Conservation (phyloP, 2,797 vertebrate genomes). For the Pipistrellus kuhlii region DNA sequence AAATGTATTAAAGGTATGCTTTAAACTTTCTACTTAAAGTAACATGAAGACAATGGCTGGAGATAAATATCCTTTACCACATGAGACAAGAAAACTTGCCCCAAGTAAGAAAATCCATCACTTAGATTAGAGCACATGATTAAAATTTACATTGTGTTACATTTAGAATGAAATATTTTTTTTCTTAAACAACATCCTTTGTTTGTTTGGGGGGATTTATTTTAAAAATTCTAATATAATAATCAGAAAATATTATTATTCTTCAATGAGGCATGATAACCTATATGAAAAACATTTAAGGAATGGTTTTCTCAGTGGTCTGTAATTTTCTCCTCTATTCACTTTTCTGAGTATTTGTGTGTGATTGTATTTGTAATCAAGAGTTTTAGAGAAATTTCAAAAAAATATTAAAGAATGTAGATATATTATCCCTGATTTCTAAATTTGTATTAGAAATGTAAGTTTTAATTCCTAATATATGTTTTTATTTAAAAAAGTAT, state of each 20-base stretch:
- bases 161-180: background rate
- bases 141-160: background rate
- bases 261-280: background rate
- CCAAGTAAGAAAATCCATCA: background rate
- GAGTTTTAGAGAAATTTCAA: background rate
- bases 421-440: background rate
- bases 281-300: background rate
- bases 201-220: background rate
- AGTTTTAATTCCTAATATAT: background rate
- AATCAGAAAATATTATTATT: background rate
- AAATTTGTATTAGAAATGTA: background rate
- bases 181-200: background rate
- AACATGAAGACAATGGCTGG: background rate
- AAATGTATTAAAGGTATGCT: background rate
- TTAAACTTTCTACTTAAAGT: background rate
- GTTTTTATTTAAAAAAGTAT: background rate
- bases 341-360: background rate
- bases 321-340: background rate
- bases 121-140: background rate
- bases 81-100: background rate
- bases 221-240: background rate
- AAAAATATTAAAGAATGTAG: background rate
- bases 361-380: background rate
- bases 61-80: background rate
- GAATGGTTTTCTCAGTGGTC: background rate